Base-by-base conservation (phyloP, 2,113 vertebrate species). In the Jaculus jaculus region DNA sequence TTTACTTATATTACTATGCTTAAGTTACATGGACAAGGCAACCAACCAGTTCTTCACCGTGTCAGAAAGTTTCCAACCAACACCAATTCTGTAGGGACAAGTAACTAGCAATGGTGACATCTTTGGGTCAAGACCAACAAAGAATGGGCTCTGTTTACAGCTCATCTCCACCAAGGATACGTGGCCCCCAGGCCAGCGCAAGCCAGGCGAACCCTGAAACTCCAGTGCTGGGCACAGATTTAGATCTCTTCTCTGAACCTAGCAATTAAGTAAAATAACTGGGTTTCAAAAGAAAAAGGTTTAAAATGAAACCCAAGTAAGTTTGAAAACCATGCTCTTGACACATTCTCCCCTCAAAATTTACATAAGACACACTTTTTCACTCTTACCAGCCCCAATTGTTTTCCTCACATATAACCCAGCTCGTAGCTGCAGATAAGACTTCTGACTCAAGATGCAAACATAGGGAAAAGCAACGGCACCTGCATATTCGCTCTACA, bases 161-260 rank as follows among this genome's bases (percentile, higher is more conserved):
- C 97, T 98, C 96, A 98, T 97, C 98, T 98, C 98, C 98, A 97
- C 98, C 98, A 98, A 98, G 98, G 98, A 98, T n/a, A n/a, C 97
- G 97, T 98, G 98, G 97, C 97, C 96, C 97, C 82, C 60, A 20
- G 98, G 98, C 98, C 98, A 98, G 98, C 98, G 96, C 42, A 47
- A 8, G 42, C 42, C 42, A 47, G 5, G 42, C 42, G 5, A 47
- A 47, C 42, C 5, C 42, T 47, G 42, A 47, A 8, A 5, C 42
- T 47, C 42, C 42, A 47, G 42, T 8, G 42, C 42, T 47, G 42
- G 42, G 42, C 42, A 5, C 42, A 47, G 42, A 47, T 47, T 47
- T 8, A 47, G 42, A 47, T 47, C 42, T 47, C 42, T 47, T 47
- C 42, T 47, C 42, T 47, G 42, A 47, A 47, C 5, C 42, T 47